Base-by-base conservation (phyloP, 2,888 invertebrate species). In the Pollenia griseotomentosa region DNA sequence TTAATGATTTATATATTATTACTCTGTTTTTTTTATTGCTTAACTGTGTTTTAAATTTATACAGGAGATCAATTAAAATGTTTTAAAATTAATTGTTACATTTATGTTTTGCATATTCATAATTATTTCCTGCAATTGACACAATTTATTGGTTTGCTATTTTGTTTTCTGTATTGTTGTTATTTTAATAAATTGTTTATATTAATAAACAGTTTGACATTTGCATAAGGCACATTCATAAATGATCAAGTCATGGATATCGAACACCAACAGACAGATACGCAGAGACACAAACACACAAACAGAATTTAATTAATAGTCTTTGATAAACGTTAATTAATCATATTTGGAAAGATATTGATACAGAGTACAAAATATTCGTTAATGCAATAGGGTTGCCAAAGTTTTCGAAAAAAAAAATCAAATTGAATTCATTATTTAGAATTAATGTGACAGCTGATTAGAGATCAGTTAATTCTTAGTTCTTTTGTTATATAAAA, bases 281-380 rank as follows among this genome's bases (percentile, higher is more conserved):
- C 23, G 9, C 14, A 75, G 3, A 57, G 19, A 70, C 12, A 46
- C 11, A 14, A 12, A 16, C 19, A 59, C 19, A 71, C 11, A 63
- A 0, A 19, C 12, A 42, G 51, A 44, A 44, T n/a, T 79, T 75
- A 86, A 83, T 86, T 83, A 83, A 83, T 86, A 71, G 71, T 59
- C 51, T 66, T 71, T 83, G 83, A 66, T 75, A 80, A 73, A 86
- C 59, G 70, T 65, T 83, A 80, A 86, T 86, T 86, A 80, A 86
- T 86, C 79, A 79, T 63, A 78, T 86, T 68, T 66, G 57, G 23
- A 86, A 61, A 61, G 66, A 55, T 82, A 78, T 86, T 82, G 71
- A 77, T 78, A 73, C 46, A 78, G 65, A 40, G 19, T 16, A 23
- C 48, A 66, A 59, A 82, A 61, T 10, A 16, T 40, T 44, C 66